Evolutionary conservation across 2,888 invertebrate species (phyloP).

Genomic region (Himalopsyche tibetana): DNA sequence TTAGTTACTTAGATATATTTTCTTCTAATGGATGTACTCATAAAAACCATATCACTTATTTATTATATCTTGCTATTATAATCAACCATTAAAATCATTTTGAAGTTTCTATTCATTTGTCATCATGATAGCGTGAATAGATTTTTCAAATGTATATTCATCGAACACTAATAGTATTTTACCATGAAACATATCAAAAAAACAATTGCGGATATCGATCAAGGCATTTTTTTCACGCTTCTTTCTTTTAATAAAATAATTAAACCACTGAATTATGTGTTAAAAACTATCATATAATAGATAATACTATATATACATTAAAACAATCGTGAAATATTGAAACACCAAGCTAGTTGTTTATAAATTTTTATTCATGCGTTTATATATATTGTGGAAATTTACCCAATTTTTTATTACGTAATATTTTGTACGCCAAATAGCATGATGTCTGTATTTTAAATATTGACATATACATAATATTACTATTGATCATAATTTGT

Average conservation of each 20-base stretch:
- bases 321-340: constrained; percentile 51
- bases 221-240: background rate
- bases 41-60: background rate
- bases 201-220: background rate
- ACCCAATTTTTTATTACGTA: background rate
- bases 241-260: background rate
- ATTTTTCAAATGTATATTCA: background rate
- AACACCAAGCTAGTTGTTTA: constrained; percentile 60
- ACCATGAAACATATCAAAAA: constrained; percentile 37
- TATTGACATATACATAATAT: background rate
- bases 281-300: background rate
- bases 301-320: background rate
- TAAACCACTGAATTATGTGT: background rate
- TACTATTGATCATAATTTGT: background rate
- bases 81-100: background rate
- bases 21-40: background rate
- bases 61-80: constrained; percentile 5
- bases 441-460: background rate
- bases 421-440: background rate
- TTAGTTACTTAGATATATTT: background rate
- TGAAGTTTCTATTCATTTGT: background rate
- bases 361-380: constrained; percentile 49
- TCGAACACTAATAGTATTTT: background rate
- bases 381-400: constrained; percentile 21
- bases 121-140: background rate